A percentile compares a stretch with the other conserved stretches of the same genome.
Conservation (phyloP, 2,113 vertebrate genomes). For the Rhabdomys dilectus region DNA sequence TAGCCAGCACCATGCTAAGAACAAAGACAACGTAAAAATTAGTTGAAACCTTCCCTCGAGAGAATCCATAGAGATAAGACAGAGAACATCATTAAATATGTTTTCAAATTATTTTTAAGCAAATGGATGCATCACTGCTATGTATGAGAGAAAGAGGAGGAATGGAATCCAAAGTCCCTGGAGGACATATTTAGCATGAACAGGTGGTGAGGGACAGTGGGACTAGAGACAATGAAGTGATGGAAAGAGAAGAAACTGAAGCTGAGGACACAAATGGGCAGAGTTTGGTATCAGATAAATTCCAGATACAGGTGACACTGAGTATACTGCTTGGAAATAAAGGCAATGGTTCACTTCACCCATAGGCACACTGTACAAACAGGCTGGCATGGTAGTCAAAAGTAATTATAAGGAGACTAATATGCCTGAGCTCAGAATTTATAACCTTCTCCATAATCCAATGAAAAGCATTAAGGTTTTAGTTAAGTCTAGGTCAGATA, state of each 20-base stretch:
- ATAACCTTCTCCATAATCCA: not conserved
- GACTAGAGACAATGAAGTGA: not conserved
- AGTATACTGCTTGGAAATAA: not conserved
- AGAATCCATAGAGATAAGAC: not conserved
- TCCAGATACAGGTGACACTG: not conserved
- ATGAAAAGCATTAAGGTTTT: not conserved
- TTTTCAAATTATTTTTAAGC: not conserved
- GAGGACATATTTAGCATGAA: not conserved
- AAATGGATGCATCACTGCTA: not conserved
- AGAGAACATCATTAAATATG: not conserved
- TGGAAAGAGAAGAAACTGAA: not conserved
- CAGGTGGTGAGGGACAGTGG: not conserved
- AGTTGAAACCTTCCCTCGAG: not conserved
- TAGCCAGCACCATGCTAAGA: not conserved
- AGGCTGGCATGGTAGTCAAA: not conserved
- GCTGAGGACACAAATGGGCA: not conserved
- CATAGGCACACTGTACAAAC: not conserved
- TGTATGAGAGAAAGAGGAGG: not conserved
- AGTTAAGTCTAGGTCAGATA: not conserved
- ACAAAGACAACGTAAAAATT: not conserved
- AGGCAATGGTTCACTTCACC: not conserved
- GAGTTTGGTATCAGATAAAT: not conserved
- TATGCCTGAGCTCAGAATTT: not conserved
- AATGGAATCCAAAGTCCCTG: not conserved
- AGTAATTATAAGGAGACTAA: not conserved